These are phyloP conservation scores for Haliclona indistincta DNA, from an alignment of 37 sponge, comb jelly and placozoan genomes.

Conservation along the genomic window DNA sequence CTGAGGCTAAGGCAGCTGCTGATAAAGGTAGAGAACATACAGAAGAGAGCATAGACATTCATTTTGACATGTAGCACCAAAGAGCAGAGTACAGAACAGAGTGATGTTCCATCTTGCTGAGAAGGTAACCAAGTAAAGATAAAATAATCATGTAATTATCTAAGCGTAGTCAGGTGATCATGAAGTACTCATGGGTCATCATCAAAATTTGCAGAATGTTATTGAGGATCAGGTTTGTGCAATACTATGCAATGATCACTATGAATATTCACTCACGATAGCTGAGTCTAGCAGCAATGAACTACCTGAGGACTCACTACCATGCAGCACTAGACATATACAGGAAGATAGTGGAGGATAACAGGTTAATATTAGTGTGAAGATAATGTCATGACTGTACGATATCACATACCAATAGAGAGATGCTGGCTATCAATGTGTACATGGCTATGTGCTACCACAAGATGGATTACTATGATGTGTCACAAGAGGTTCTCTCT, in stretches of 20 bases:
- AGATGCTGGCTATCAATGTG: slow-evolving; percentile 96
- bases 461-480: slow-evolving; percentile 99
- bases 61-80: slow-evolving; percentile 55
- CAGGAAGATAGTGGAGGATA: slow-evolving; percentile 89
- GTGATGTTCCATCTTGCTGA: slow-evolving; percentile 93
- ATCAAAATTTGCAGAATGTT: slow-evolving; percentile 87
- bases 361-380: slow-evolving; percentile 68
- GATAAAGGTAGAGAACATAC: slow-evolving; percentile 77
- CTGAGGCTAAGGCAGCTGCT: slow-evolving; percentile 72
- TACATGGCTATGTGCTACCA: slow-evolving; percentile 99
- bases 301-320: slow-evolving; percentile 97
- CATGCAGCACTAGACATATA: slow-evolving; percentile 99
- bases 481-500: slow-evolving; percentile 97
- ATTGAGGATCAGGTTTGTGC: slow-evolving; percentile 90
- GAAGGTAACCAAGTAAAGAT: slow-evolving; percentile 51
- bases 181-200: slow-evolving; percentile 78
- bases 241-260: background rate
- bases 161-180: slow-evolving; percentile 84
- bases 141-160: background rate
- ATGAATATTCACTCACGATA: slow-evolving; percentile 8
- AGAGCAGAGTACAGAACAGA: slow-evolving; percentile 81
- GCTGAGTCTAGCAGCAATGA: slow-evolving; percentile 98
- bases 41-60: too few species aligned
- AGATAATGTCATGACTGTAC: background rate
- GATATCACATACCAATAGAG: slow-evolving; percentile 47